A percentile compares a stretch with the other conserved stretches of the same genome.
Conservation (phyloP, 2,113 vertebrate genomes). For the Corythornis cristatus region DNA sequence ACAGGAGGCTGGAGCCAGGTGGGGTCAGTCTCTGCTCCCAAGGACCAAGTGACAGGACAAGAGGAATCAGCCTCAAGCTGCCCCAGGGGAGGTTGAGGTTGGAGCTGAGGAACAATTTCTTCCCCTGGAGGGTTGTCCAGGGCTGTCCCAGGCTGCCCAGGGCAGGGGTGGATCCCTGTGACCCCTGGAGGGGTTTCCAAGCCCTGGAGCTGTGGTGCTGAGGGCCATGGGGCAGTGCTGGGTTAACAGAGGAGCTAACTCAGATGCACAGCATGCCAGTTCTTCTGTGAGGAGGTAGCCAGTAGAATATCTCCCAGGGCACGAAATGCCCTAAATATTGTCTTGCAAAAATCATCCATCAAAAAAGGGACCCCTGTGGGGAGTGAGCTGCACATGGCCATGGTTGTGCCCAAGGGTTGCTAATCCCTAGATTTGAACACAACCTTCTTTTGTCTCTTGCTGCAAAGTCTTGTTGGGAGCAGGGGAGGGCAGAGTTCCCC, state of each 20-base stretch:
- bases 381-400: fast-evolving
- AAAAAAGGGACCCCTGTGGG: background rate
- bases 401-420: fast-evolving
- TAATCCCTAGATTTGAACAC: background rate
- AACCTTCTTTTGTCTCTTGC: background rate
- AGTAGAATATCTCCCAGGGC: background rate
- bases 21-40: too few relatives aligned
- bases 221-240: too few relatives aligned
- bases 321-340: background rate
- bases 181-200: too few relatives aligned
- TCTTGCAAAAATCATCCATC: background rate
- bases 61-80: too few relatives aligned
- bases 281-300: background rate
- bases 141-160: too few relatives aligned
- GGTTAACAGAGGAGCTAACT: background rate
- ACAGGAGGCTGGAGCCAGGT: too few relatives aligned
- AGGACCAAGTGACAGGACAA: too few relatives aligned
- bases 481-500: background rate
- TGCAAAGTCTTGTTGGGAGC: background rate
- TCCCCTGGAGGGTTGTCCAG: too few relatives aligned
- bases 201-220: too few relatives aligned
- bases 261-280: background rate
- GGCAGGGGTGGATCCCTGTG: too few relatives aligned
- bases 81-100: too few relatives aligned
- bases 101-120: too few relatives aligned